Base-by-base conservation (phyloP, 2,888 invertebrate genomes). In the Chymomyza procnemis region DNA sequence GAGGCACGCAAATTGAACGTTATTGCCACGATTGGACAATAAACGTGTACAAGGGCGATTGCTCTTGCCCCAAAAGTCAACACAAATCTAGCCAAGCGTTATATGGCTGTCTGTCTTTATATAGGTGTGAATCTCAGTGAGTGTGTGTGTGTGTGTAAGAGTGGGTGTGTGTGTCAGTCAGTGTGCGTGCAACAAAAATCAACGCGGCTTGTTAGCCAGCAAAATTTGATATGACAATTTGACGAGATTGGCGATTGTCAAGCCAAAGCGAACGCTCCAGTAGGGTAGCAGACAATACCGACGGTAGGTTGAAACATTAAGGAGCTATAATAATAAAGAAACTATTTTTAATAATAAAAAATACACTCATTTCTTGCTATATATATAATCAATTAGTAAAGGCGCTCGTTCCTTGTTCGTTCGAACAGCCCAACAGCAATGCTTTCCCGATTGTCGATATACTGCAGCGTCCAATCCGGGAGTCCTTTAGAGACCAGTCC, bases 1-100 rank as follows among this genome's bases (percentile, higher is more conserved):
- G 50, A 62, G 41, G 59, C 12, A 69, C 61, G 61, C 69, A 81
- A 78, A 83, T 77, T 76, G 78, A 74, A 85, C 73, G 73, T 79
- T 82, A 82, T 80, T 78, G 76, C 68, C 67, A 56, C 69, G 72
- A 69, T 70, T 71, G 69, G 47, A 58, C 64, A 71, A 75, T 71
- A 71, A 68, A 68, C 75, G 68, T 74, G 72, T 66, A 68, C 64
- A 64, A 61, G 61, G 61, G 56, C 46, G 18, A 46, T n/a, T 12
- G 34, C 22, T 18, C 30, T 21, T 46, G 18, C 47, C 8, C 47
- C n/a, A 34, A 26, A 6, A 56, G 48, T n/a, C 65, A 59, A 61
- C 58, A 50, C 8, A 56, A 52, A 26, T n/a, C 59, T 19, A 59
- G 19, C 60, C 12, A 47, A 60, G 16, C 16, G 48, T 48, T 16